Conservation (phyloP, 2,888 invertebrate species). For the Heliconius sara region DNA sequence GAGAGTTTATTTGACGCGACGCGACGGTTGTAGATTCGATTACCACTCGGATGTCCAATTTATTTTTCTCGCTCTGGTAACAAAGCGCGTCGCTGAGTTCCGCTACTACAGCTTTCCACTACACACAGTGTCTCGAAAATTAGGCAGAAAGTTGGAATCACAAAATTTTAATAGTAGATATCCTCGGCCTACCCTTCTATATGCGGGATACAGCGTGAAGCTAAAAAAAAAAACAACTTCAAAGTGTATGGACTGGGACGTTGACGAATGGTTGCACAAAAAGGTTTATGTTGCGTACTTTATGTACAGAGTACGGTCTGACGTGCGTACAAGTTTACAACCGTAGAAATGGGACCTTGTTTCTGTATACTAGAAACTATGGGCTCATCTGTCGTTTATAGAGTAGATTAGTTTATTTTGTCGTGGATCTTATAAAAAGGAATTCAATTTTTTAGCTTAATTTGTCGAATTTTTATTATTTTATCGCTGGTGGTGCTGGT, state of each 20-base stretch:
- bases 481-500: background rate
- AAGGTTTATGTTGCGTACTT: conserved; percentile 45
- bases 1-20: background rate
- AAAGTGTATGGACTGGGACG: conserved; percentile 38
- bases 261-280: conserved; percentile 46
- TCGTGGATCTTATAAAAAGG: background rate
- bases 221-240: conserved; percentile 19
- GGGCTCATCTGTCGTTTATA: conserved; percentile 10
- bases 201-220: background rate
- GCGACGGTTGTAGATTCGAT: background rate
- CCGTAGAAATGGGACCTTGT: conserved; percentile 36
- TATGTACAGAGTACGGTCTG: conserved; percentile 42
- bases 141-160: background rate
- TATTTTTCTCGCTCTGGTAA: background rate
- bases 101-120: too few species aligned
- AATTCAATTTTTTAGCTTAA: background rate
- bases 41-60: background rate
- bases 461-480: background rate
- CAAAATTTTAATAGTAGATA: background rate
- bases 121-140: background rate
- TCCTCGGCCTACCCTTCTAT: background rate
- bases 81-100: background rate
- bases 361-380: conserved; percentile 27
- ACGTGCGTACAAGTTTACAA: conserved; percentile 43
- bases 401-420: conserved; percentile 1